Evolutionary conservation across 2,113 vertebrate species (phyloP), one percentile per base, ranked within the genome.

Genomic region (Illadopsis cleaveri): DNA sequence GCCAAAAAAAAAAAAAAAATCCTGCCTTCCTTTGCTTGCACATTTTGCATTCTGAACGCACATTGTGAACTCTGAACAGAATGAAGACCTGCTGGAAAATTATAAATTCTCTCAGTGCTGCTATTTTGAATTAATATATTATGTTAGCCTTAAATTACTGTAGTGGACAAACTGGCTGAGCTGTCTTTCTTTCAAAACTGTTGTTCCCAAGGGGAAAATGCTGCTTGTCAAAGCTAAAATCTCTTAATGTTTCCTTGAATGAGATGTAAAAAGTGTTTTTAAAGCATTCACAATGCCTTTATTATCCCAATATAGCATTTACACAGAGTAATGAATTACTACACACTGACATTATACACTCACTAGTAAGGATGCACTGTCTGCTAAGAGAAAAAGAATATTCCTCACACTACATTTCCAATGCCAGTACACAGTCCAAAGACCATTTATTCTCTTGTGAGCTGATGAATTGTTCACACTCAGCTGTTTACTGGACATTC

Each of bases 211-310:
- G 45, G 50, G 83, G 61, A 81, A 95, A 94, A 81, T 84, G 22
- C 37, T 95, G 82, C 90, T 94, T 89, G 79, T 94, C 91, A 92
- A 92, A 86, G 42, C 60, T 92, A 80, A 96, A 93, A 86, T 84
- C 47, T 76, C 73, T 57, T 96, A 90, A 94, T 82, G 47, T 58
- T 94, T 73, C 78, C 11, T 4, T 68, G 37, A 93, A 93, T 16
- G 24, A 83, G 42, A 81, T 8, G 6, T 25, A 60, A 56, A 83
- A 24, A 28, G 42, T 1, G 0, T 40, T 95, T 90, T 81, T 69
- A 76, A 83, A 68, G 22, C 57, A 42, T 79, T 90, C 92, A 53
- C 60, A 82, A 24, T 68, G 42, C 70, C 66, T 57, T 93, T 90
- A 87, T 91, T 92, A 90, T 72, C 66, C 30, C 54, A 64, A 38